These are phyloP conservation scores for Xestia xanthographa DNA, from an alignment of 2,888 invertebrate species.

Conservation along the genomic window DNA sequence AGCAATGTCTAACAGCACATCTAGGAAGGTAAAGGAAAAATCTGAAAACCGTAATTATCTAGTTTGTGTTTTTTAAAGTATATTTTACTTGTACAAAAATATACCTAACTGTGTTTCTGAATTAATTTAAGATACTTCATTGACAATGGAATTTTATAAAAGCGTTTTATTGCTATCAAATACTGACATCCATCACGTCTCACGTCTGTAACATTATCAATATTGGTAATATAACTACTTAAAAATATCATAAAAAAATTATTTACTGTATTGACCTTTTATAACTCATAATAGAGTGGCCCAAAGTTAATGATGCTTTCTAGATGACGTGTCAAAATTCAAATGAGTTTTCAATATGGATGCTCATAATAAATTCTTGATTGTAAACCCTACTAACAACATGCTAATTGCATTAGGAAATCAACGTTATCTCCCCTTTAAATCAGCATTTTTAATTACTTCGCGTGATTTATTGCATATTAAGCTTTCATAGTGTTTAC, in stretches of 20 bases:
- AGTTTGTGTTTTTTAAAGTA: background rate
- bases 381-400: slow-evolving; percentile 27
- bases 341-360: slow-evolving; percentile 1
- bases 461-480: slow-evolving; percentile 28
- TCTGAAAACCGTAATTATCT: too few relatives aligned
- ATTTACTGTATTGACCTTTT: background rate
- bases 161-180: background rate
- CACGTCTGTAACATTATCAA: background rate
- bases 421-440: slow-evolving; percentile 49
- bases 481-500: slow-evolving; percentile 21
- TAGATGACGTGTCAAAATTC: background rate
- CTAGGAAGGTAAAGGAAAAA: too few relatives aligned
- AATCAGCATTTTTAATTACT: slow-evolving; percentile 43
- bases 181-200: background rate
- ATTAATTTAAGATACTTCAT: background rate
- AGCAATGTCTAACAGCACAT: too few relatives aligned
- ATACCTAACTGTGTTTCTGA: background rate
- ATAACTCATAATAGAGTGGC: background rate
- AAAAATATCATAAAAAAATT: background rate
- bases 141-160: background rate
- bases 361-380: slow-evolving; percentile 8
- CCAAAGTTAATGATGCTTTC: background rate
- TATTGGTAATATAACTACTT: background rate
- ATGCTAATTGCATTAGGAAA: slow-evolving; percentile 51
- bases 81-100: background rate